Percentiles rank a stretch among this genome's conserved stretches.
Conservation (phyloP, 2,797 vertebrate genomes). For the Acrocephalus scirpaceus region DNA sequence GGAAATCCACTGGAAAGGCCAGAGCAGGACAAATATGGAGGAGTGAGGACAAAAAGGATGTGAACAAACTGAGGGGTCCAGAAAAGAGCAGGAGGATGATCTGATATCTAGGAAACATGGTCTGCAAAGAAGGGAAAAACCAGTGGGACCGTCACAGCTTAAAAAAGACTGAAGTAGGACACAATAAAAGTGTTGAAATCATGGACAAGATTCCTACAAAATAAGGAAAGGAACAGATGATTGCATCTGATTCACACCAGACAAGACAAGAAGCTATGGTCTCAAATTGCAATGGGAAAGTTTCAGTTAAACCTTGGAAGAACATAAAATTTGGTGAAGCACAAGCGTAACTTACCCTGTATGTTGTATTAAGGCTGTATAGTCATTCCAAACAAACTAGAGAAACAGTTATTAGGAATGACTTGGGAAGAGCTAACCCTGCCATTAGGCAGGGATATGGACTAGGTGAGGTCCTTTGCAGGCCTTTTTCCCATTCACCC, state of each 20-base stretch:
- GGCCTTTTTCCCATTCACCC: background rate
- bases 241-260: background rate
- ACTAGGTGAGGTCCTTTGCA: background rate
- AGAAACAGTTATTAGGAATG: background rate
- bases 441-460: background rate
- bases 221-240: background rate
- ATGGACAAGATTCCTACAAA: background rate
- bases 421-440: background rate
- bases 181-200: background rate
- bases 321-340: background rate
- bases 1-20: background rate
- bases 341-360: background rate
- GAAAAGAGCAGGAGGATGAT: background rate
- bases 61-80: background rate
- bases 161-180: background rate
- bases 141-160: background rate
- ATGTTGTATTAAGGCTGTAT: background rate
- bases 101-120: background rate
- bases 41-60: background rate
- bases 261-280: background rate
- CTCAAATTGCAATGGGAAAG: background rate
- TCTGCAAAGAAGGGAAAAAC: background rate
- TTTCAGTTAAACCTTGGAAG: background rate
- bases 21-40: background rate
- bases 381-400: background rate